These are phyloP conservation scores for Scaptodrosophila latifasciaeformis DNA, from an alignment of 2,888 invertebrate genomes.

Conservation along the genomic window DNA sequence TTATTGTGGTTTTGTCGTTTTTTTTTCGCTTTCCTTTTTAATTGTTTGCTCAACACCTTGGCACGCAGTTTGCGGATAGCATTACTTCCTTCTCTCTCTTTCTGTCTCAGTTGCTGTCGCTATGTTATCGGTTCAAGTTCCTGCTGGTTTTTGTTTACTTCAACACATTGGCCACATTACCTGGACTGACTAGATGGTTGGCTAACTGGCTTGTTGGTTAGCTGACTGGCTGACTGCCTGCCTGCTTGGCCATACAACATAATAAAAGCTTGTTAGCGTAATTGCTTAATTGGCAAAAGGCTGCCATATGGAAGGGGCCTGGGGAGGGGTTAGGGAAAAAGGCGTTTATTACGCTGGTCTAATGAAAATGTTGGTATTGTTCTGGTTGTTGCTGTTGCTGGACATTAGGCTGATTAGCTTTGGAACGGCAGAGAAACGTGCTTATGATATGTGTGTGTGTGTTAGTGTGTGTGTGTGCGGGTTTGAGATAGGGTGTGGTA, in stretches of 20 bases:
- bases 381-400: constrained; percentile 29
- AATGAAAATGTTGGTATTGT: constrained; percentile 45
- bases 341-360: constrained; percentile 12
- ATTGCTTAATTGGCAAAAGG: constrained; percentile 60
- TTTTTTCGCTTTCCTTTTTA: constrained; percentile 35
- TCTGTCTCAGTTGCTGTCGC: too few relatives aligned
- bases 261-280: constrained; percentile 66
- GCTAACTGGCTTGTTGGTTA: constrained; percentile 7
- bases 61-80: constrained; percentile 20
- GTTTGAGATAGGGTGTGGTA: too few relatives aligned
- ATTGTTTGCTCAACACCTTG: constrained; percentile 64
- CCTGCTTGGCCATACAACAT: constrained; percentile 37
- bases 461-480: too few relatives aligned
- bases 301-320: neutral
- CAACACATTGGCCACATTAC: neutral
- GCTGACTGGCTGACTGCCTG: constrained; percentile 11
- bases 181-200: constrained; percentile 14
- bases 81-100: too few relatives aligned
- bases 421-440: too few relatives aligned
- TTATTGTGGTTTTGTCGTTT: too few relatives aligned
- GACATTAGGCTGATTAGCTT: constrained; percentile 54
- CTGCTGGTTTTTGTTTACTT: too few relatives aligned
- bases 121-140: too few relatives aligned
- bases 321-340: constrained; percentile 14
- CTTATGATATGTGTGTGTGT: too few relatives aligned